phyloP scores from a whole-genome alignment of 2,888 invertebrate species.

The Lepas anatifera region DNA sequence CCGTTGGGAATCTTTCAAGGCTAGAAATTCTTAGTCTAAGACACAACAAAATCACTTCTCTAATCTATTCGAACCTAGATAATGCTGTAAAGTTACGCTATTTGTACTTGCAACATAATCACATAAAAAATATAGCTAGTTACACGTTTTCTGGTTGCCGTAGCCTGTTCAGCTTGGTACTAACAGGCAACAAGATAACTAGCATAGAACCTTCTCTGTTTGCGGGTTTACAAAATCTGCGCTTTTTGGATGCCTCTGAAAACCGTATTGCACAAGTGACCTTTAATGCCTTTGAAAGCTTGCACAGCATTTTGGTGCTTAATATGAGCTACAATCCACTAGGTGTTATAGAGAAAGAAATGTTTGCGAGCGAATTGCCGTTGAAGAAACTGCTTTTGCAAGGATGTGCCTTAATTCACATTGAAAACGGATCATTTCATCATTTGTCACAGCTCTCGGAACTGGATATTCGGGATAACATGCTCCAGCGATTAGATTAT shows the following conservation, averaged over 20 bases:
- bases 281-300: conserved; percentile 30
- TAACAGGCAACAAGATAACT: conserved; percentile 27
- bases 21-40: conserved; percentile 30
- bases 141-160: conserved; percentile 30
- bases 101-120: conserved; percentile 57
- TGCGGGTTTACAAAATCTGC: conserved; percentile 26
- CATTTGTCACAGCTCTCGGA: conserved; percentile 63
- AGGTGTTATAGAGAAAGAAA: conserved; percentile 30
- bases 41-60: conserved; percentile 22
- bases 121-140: conserved; percentile 38
- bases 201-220: conserved; percentile 27
- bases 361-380: conserved; percentile 49
- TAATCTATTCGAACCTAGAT: no score
- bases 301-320: conserved; percentile 28
- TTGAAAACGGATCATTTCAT: conserved; percentile 59
- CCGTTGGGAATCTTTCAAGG: conserved; percentile 28
- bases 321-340: conserved; percentile 30
- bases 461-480: conserved; percentile 60
- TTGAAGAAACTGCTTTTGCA: conserved; percentile 57
- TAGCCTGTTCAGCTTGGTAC: conserved; percentile 26
- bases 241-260: conserved; percentile 29
- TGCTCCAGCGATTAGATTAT: conserved; percentile 26
- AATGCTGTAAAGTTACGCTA: no score
- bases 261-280: conserved; percentile 31
- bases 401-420: conserved; percentile 59